Percentiles rank a stretch among this genome's conserved stretches.
Evolutionary conservation across 2,888 invertebrate species (phyloP).

Genomic region (Ischnus inquisitorius): DNA sequence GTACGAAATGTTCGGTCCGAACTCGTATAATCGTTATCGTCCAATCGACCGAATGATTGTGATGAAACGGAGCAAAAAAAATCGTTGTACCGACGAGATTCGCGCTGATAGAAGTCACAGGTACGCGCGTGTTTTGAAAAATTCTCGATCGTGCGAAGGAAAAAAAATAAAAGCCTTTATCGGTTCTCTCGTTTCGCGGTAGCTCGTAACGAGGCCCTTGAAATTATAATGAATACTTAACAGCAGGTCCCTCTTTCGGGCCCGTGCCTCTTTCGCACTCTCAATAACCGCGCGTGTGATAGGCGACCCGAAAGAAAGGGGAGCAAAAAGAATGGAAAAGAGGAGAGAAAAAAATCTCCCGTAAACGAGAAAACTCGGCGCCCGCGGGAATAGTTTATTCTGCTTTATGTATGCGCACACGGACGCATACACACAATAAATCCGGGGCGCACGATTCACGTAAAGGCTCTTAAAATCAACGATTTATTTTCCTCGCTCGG

Average conservation of each 20-base stretch:
- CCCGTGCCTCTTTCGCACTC: neutral
- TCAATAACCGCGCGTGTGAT: conserved; percentile 20
- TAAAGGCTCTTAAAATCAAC: conserved; percentile 52
- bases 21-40: neutral
- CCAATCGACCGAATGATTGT: neutral
- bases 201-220: conserved; percentile 26
- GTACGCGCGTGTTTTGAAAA: conserved; percentile 6
- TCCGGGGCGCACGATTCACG: conserved; percentile 15
- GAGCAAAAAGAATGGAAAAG: neutral
- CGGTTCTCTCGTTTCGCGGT: neutral
- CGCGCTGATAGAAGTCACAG: neutral
- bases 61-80: neutral
- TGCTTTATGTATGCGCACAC: neutral
- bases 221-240: conserved; percentile 38
- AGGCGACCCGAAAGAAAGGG: neutral
- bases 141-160: neutral
- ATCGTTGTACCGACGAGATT: neutral
- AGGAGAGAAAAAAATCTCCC: neutral
- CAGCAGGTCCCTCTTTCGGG: conserved; percentile 13
- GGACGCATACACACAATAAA: neutral
- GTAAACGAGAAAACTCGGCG: conserved; percentile 16
- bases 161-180: conserved; percentile 15
- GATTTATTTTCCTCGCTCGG: conserved; percentile 53
- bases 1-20: neutral
- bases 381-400: conserved; percentile 29